Base-by-base conservation (phyloP, 2,797 vertebrate genomes). In the Premnoplex brunnescens region DNA sequence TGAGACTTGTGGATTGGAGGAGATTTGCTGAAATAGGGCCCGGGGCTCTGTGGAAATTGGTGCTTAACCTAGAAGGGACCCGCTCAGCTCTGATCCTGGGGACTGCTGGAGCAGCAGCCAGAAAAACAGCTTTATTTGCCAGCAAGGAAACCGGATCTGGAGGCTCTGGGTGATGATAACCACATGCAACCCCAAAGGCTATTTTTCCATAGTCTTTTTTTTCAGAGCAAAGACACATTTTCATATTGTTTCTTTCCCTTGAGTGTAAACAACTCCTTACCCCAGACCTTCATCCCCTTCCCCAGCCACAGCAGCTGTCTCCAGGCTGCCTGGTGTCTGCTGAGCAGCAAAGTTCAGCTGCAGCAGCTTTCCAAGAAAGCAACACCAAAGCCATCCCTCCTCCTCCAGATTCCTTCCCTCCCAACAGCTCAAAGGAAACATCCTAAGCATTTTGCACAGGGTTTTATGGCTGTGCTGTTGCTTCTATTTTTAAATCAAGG, bases 341-440 rank as follows among this genome's bases (percentile, higher is more conserved):
- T 2, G 41, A 85, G 49, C 19, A 8, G 81, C 73, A 4, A 62
- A 72, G 63, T 52, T 89, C 77, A 81, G 81, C 86, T 52, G 89
- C 76, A 94, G 93, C 54, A 72, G 89, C 86, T 94, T 92, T 94
- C 93, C 89, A 95, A 95, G 92, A 95, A 96, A 94, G 62, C 74
- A 89, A 48, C 59, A 36, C 52, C 56, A 90, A 66, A 77, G 41
- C 90, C 80, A 48, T 39, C 43, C 80, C 92, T 81, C 80, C 62
- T 91, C 56, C 88, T 41, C 32, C 88, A 32, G 41, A 94, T 91
- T 92, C 83, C 60, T 92, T 44, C 88, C 82, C 55, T 89, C 82
- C 59, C 64, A 56, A 48, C 54, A 74, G 81, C 86, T 83, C 88
- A 84, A 59, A 88, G 74, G 73, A 96, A 96, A 54, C 36, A 97